Conservation (phyloP, 1,140 invertebrate genomes). For the Bombus superbus region DNA sequence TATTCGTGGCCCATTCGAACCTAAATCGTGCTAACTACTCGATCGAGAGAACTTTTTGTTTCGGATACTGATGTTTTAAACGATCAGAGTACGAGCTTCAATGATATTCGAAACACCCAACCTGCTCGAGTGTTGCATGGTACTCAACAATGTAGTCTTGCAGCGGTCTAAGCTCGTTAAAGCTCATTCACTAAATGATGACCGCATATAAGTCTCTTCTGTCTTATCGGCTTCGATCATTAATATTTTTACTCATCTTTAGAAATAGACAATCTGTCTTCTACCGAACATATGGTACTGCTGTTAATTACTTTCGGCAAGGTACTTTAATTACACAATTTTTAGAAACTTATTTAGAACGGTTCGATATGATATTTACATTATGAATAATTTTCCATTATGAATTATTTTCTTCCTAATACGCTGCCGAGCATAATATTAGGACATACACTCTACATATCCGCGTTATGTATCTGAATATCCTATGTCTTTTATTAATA, state of each 20-base stretch:
- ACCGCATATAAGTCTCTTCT: not conserved
- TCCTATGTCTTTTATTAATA: too few species aligned
- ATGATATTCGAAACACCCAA: not conserved
- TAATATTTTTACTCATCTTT: not conserved
- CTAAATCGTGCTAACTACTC: not conserved
- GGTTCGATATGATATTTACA: too few species aligned
- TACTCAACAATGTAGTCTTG: not conserved
- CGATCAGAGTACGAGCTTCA: not conserved
- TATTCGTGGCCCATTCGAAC: not conserved
- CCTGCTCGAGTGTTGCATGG: not conserved
- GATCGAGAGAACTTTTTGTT: not conserved
- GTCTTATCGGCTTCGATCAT: not conserved
- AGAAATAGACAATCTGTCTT: not conserved
- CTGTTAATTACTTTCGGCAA: too few species aligned
- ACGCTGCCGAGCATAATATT: too few species aligned
- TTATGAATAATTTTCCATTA: too few species aligned
- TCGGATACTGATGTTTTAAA: not conserved
- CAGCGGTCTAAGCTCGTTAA: not conserved
- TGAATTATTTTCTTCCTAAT: too few species aligned
- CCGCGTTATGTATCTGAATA: too few species aligned
- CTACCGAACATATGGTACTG: not conserved
- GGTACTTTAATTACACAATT: too few species aligned
- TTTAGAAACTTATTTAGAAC: too few species aligned
- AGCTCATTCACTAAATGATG: not conserved
- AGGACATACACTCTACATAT: too few species aligned